phyloP scores from a whole-genome alignment of 2,888 invertebrate genomes.

The Eumerus sabulonum region DNA sequence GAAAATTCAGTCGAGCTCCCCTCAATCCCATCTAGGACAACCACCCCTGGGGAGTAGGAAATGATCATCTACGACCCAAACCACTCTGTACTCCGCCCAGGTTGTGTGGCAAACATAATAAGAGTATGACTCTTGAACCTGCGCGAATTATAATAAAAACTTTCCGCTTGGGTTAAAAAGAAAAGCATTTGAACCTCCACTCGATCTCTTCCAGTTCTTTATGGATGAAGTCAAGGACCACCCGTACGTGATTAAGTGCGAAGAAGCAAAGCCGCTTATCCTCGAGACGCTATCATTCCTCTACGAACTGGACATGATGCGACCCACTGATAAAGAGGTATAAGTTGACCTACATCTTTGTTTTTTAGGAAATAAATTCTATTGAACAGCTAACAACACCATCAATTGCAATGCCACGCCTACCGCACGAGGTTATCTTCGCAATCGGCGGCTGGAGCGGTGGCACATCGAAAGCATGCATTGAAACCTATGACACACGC shows the following conservation, averaged over 20 bases:
- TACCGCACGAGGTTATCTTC: constrained; percentile 94
- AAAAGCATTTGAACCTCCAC: no score
- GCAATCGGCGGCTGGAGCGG: constrained; percentile 90
- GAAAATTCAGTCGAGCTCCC: no score
- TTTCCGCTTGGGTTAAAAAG: no score
- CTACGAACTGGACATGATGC: constrained; percentile 93
- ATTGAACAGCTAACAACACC: constrained; percentile 84
- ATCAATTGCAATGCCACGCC: constrained; percentile 88
- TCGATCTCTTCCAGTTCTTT: constrained; percentile 83
- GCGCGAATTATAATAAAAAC: no score
- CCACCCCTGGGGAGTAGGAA: no score
- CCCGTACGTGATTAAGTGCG: constrained; percentile 89
- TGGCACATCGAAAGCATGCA: constrained; percentile 81
- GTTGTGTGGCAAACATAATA: no score
- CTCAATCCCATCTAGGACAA: no score
- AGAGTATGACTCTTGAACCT: no score
- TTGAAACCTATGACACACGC: constrained; percentile 93
- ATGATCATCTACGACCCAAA: no score
- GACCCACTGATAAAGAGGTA: constrained; percentile 88
- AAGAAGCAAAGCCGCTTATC: constrained; percentile 91
- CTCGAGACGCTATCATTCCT: constrained; percentile 95
- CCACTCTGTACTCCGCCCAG: no score
- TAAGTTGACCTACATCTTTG: not conserved
- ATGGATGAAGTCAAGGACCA: constrained; percentile 94
- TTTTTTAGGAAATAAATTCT: not conserved